Percentiles rank a stretch among this genome's conserved stretches.
These are phyloP conservation scores for Capreolus pygargus DNA, from an alignment of 2,113 vertebrate species.

Conservation along the genomic window DNA sequence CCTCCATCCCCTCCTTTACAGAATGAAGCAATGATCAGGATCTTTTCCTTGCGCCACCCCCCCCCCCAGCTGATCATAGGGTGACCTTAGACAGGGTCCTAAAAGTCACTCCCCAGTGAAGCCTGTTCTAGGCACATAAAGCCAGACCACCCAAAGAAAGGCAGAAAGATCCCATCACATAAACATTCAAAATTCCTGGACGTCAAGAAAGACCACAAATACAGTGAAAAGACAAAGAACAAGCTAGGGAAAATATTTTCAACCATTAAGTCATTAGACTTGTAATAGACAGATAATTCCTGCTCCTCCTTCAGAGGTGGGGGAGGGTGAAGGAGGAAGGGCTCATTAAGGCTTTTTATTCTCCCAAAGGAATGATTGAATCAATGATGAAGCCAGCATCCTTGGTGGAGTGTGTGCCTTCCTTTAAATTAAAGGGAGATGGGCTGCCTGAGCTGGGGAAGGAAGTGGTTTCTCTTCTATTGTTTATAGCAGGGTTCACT, in stretches of 20 bases:
- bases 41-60: rapidly evolving
- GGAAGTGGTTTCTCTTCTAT: background rate
- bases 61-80: background rate
- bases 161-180: background rate
- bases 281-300: background rate
- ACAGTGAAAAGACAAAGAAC: background rate
- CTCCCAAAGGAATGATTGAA: background rate
- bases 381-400: background rate
- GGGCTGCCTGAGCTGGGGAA: background rate
- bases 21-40: background rate
- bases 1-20: background rate
- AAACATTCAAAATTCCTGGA: background rate
- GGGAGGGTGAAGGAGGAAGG: background rate
- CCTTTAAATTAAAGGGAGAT: background rate
- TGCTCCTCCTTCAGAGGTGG: background rate
- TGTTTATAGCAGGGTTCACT: background rate
- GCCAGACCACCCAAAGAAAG: background rate
- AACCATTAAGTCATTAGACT: background rate
- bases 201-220: background rate
- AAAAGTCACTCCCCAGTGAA: background rate
- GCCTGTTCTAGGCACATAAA: background rate
- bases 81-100: background rate
- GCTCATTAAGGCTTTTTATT: no score
- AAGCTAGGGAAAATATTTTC: background rate
- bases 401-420: background rate